These are phyloP conservation scores for Matsumyia berberina DNA, from an alignment of 2,888 invertebrate species.

Conservation along the genomic window DNA sequence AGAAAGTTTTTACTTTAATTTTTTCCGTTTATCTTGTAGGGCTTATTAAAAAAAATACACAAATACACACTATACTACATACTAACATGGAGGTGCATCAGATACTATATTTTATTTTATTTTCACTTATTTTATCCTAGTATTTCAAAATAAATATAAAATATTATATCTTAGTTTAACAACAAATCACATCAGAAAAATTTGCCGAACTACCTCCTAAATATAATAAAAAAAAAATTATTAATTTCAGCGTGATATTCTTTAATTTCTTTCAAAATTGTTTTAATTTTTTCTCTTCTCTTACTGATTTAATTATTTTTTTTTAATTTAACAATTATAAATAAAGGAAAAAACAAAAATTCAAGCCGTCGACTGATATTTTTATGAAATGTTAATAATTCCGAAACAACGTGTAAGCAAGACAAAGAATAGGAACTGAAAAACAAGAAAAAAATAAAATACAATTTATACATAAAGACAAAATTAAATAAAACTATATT, in stretches of 20 bases:
- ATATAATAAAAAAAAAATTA: constrained; percentile 34
- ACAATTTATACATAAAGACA: constrained; percentile 35
- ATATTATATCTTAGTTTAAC: constrained; percentile 32
- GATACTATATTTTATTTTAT: constrained; percentile 51
- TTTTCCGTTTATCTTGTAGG: constrained; percentile 36
- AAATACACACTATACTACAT: constrained; percentile 49
- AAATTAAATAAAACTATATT: constrained; percentile 50
- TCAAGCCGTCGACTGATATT: constrained; percentile 82
- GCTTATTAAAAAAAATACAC: constrained; percentile 31
- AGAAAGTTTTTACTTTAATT: constrained; percentile 6
- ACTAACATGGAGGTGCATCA: constrained; percentile 72
- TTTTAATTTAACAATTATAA: constrained; percentile 26
- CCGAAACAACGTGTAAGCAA: constrained; percentile 76
- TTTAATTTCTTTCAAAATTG: constrained; percentile 31
- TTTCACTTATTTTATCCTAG: constrained; percentile 11
- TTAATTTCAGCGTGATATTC: constrained; percentile 14
- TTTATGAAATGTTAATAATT: constrained; percentile 78
- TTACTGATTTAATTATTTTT: constrained; percentile 6
- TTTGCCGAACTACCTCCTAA: constrained; percentile 75
- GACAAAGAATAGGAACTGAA: constrained; percentile 76
- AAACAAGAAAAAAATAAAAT: constrained; percentile 48
- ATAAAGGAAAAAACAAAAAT: constrained; percentile 50
- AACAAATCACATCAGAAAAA: constrained; percentile 65
- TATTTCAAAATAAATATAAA: constrained; percentile 25
- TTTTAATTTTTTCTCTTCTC: constrained; percentile 21